Percentiles rank a stretch among this genome's conserved stretches.
Evolutionary conservation across 2,888 invertebrate species (phyloP).

Genomic region (Caenorhabditis zanzibari): DNA sequence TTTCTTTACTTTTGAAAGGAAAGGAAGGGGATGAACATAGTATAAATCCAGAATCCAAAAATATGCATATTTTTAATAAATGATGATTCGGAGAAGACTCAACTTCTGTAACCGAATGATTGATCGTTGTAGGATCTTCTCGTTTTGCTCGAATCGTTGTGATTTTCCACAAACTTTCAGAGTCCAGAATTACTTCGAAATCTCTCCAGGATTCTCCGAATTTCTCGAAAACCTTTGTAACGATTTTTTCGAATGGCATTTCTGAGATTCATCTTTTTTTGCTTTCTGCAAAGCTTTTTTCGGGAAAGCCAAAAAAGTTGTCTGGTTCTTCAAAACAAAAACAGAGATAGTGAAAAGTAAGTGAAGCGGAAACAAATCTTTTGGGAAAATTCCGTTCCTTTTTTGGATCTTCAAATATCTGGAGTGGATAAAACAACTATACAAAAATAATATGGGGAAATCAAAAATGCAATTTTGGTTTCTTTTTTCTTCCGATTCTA

Average conservation of each 20-base stretch:
- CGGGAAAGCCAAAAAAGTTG: not conserved
- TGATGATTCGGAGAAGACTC: no score
- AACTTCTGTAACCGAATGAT: no score
- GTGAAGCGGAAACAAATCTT: constrained; percentile 52
- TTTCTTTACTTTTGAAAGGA: constrained; percentile 41
- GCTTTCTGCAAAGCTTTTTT: not conserved
- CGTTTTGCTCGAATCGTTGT: no score
- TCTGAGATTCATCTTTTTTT: not conserved
- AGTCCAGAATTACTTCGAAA: no score
- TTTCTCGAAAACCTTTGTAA: no score
- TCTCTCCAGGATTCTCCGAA: no score
- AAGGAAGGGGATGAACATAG: constrained; percentile 32
- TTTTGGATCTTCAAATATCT: not conserved
- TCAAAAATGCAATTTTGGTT: constrained; percentile 36
- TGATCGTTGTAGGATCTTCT: no score
- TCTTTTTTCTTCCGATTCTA: constrained; percentile 26
- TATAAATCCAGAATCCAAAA: not conserved
- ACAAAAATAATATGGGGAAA: constrained; percentile 1
- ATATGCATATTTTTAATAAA: no score
- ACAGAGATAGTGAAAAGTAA: constrained; percentile 27
- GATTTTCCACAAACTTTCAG: no score
- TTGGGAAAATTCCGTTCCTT: constrained; percentile 18
- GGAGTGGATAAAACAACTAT: constrained; percentile 4
- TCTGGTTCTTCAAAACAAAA: constrained; percentile 11
- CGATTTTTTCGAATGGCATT: no score